Percentiles rank a stretch among this genome's conserved stretches.
These are phyloP conservation scores for Morpho helenor DNA, from an alignment of 2,888 invertebrate genomes.

Conservation along the genomic window DNA sequence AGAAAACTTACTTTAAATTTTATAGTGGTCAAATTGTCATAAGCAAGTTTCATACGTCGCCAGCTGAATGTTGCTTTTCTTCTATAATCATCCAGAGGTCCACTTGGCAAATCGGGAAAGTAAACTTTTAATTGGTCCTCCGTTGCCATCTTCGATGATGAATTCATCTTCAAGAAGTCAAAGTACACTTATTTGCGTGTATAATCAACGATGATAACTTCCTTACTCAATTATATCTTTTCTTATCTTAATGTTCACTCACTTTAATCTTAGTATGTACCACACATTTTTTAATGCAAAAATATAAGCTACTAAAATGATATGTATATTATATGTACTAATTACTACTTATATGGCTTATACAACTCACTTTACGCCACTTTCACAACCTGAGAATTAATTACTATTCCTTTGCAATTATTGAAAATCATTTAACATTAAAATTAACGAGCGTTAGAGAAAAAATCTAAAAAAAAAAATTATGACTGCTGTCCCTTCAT, in stretches of 20 bases:
- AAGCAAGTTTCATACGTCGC: slow-evolving; percentile 76
- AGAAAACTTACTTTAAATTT: slow-evolving; percentile 51
- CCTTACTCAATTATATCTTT: background rate
- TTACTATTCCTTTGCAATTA: too few species aligned
- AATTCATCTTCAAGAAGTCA: slow-evolving; percentile 11
- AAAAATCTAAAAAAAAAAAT: too few species aligned
- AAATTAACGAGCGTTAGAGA: too few species aligned
- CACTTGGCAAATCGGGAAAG: slow-evolving; percentile 80
- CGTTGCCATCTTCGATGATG: slow-evolving; percentile 32
- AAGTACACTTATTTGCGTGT: background rate
- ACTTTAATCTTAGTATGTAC: background rate
- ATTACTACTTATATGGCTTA: too few species aligned
- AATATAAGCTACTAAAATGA: too few species aligned
- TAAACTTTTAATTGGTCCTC: slow-evolving; percentile 57
- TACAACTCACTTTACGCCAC: too few species aligned
- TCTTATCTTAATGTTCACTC: background rate
- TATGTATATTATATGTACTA: too few species aligned
- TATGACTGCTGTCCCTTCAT: too few species aligned
- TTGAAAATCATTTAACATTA: too few species aligned
- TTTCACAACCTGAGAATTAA: too few species aligned
- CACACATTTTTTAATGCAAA: too few species aligned
- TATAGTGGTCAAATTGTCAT: slow-evolving; percentile 53
- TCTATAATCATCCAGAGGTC: slow-evolving; percentile 82
- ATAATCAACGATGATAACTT: background rate
- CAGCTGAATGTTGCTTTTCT: slow-evolving; percentile 83